Base-by-base conservation (phyloP, 2,888 invertebrate species). In the Ecdyonurus torrentis region DNA sequence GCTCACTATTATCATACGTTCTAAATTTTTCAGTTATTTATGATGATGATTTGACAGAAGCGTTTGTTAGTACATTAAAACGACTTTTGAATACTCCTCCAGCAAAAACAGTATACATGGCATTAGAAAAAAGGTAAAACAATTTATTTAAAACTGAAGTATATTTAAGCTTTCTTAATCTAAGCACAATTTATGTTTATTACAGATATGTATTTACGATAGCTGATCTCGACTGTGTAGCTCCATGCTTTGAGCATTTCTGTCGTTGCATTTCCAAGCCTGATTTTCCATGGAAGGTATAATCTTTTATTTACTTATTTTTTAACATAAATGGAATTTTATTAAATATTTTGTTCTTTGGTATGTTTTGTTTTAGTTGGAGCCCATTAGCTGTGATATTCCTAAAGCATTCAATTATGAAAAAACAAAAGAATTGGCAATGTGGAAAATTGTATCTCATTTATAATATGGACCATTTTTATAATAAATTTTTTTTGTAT, bases 201-300 rank as follows among this genome's bases (percentile, higher is more conserved):
- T 67, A 1, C 66, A 76, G 92, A 61, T 92, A 84, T 73, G 91
- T 92, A 5, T 93, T 92, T 71, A 91, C 91, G 0, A 73, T 89
- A 66, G 81, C 83, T 18, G 89, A 91, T 69, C 79, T 88, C 72
- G 89, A 91, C 66, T 82, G 86, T 0, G 84, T 85, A n/a, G 91
- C 92, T 1, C 91, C 91, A 0, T 91, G 91, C 76, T 92, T 88
- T 70, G 91, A 91, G 70, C 85, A 89, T 76, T 91, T 91, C 75
- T 75, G 89, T 1, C 78, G 81, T 37, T 76, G 83, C 65, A 69
- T 86, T 18, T 76, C 80, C 63, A 77, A 78, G 68, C 58, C 59
- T 52, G 82, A 88, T 72, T 91, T 91, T 72, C 85, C 87, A 7
- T 55, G 55, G 55, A 55, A 55, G 55, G 55, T 55, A 55, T 18